Base-by-base conservation (phyloP, 1,140 invertebrate species). In the Monomorium pharaonis region DNA sequence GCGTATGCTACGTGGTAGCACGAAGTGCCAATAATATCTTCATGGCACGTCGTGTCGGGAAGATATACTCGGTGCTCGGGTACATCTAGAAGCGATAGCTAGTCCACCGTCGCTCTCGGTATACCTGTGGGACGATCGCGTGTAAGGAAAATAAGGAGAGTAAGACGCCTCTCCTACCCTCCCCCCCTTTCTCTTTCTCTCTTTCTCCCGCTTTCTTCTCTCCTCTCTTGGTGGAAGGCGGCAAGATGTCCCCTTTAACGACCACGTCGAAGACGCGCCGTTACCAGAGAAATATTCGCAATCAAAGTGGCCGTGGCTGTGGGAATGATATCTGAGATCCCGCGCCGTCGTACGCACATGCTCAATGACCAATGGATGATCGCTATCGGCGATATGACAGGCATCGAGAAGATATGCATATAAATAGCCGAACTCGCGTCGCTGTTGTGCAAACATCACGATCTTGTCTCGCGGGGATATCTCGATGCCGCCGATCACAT, bases 11-110 rank as follows among this genome's bases (percentile, higher is more conserved):
- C 69, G 84, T 72, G 85, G 70, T 86, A 85, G 75, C 85, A 58
- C 89, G 58, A 65, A 91, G 83, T 91, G 88, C 84, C 87, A 91
- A 91, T 91, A 91, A 91, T 91, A 91, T 91, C 89, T 86, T 90
- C 83, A 78, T 80, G 88, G 85, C 77, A 80, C 81, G 83, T 87
- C 87, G 89, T 89, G 85, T 84, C 54, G 67, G 51, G 42, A 77
- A 91, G 85, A 91, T 90, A 78, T 88, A 90, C 70, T 72, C 51
- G 37, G 51, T 69, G 30, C 62, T 62, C 62, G 60, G 88, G 65
- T 78, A 85, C 75, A 87, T 90, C 58, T 63, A 51, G 42, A 72
- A 60, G 67, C 87, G 86, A 86, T 77, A 85, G 67, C 27, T 78
- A 86, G 77, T 62, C 58, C 58, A 27, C 44, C 70, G 65, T 78